A percentile compares a stretch with the other conserved stretches of the same genome.
Conservation (phyloP, 2,797 vertebrate species). For the Acanthornis magna region DNA sequence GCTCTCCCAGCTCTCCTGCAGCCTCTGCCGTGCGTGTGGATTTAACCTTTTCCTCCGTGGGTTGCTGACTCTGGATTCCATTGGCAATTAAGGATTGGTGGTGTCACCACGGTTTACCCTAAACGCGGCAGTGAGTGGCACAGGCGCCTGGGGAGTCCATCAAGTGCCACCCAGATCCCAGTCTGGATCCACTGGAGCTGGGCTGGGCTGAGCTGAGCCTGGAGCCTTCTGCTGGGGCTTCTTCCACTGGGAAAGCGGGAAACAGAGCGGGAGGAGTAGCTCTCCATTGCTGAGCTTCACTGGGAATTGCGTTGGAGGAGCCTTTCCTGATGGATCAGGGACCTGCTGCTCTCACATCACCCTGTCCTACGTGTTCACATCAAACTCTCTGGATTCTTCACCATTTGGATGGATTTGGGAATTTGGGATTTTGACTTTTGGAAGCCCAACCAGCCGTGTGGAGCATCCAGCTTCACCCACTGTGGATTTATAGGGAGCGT, state of each 20-base stretch:
- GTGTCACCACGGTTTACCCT: fast-evolving
- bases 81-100: background rate
- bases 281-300: background rate
- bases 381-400: background rate
- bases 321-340: background rate
- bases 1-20: background rate
- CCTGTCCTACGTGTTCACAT: fast-evolving
- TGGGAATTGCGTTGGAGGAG: background rate
- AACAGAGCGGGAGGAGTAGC: background rate
- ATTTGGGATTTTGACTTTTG: background rate
- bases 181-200: background rate
- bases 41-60: background rate
- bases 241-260: background rate
- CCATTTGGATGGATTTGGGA: background rate
- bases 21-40: background rate
- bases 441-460: background rate
- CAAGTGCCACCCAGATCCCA: fast-evolving
- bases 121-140: fast-evolving
- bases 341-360: background rate
- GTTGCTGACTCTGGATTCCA: background rate
- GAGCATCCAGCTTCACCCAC: background rate
- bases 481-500: background rate
- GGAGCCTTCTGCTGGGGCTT: background rate
- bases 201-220: background rate
- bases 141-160: background rate